Percentiles rank a stretch among this genome's conserved stretches.
phyloP scores from a whole-genome alignment of 2,113 vertebrate genomes.

The Cyanistes caeruleus region DNA sequence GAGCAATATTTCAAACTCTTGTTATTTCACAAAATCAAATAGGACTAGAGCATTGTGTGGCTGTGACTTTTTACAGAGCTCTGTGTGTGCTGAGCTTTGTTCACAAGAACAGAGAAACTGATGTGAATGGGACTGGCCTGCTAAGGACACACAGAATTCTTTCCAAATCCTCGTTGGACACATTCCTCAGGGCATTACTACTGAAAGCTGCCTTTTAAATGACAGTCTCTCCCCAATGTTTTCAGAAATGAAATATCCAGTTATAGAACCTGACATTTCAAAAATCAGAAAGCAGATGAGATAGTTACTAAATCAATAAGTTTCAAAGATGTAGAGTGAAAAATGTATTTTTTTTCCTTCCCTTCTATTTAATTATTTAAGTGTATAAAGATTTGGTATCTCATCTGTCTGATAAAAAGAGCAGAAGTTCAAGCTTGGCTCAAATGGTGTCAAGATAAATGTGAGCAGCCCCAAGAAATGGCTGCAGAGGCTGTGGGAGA shows the following conservation, averaged over 20 bases:
- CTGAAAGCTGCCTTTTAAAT: neutral
- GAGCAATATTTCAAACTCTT: neutral
- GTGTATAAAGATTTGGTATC: neutral
- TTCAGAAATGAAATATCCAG: neutral
- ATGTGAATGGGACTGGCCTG: neutral
- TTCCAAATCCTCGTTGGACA: neutral
- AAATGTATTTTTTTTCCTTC: neutral
- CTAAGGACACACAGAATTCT: neutral
- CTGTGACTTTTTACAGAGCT: neutral
- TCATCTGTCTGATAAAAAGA: neutral
- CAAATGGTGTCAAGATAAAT: neutral
- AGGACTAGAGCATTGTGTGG: neutral
- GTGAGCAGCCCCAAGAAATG: neutral
- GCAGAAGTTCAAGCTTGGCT: neutral
- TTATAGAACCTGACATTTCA: slow-evolving; percentile 14
- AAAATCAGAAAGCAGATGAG: slow-evolving; percentile 6
- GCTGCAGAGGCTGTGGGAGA: neutral
- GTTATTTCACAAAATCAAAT: neutral
- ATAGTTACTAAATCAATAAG: slow-evolving; percentile 21
- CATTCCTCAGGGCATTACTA: neutral
- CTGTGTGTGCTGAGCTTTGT: neutral
- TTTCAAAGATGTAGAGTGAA: neutral
- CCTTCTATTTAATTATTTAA: slow-evolving; percentile 23
- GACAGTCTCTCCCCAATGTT: neutral
- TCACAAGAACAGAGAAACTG: neutral